Base-by-base conservation (phyloP, 1,140 invertebrate species). In the Drosophila neocordata region DNA sequence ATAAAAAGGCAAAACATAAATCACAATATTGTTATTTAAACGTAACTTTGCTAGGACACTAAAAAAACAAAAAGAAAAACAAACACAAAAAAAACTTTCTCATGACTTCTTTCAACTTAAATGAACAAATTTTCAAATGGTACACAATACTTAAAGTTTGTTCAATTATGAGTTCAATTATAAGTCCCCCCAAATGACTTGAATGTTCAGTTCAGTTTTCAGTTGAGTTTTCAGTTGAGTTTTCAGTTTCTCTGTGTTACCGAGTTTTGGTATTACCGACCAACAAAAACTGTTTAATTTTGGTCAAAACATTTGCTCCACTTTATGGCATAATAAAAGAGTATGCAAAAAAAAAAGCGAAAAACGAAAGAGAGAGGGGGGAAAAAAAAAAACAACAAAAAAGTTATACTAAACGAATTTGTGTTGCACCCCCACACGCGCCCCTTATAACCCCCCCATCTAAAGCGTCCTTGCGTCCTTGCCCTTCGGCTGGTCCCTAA, bases 81-180 rank as follows among this genome's bases (percentile, higher is more conserved):
- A 20, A 4, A 53, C n/a, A 0, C 5, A 3, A 52, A 52, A 1
- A 5, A 2, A 48, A 48, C 41, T 48, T 48, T 48, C 0, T 48
- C 41, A 20, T 35, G 73, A 62, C 57, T 65, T 69, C 69, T 62
- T 58, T 61, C 53, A 56, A 71, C 61, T 52, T 27, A 31, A 56
- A 52, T 60, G 44, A 52, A 53, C 27, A 75, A 75, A 75, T 41
- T 75, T 75, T 69, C 48, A 73, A 74, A 66, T 69, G 48, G 41
- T 57, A 52, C 64, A 69, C 44, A 75, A 73, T 65, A 67, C 62
- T 77, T 77, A 68, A 71, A 81, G 56, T 77, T 64, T 71, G 15
- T 69, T 76, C 73, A 87, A 87, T 87, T 75, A 81, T 74, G 55
- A 74, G 81, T 82, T 85, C 81, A 84, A 84, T 84, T 84, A 84